Conservation (phyloP, 1,140 invertebrate genomes). For the Drosophila novamexicana region DNA sequence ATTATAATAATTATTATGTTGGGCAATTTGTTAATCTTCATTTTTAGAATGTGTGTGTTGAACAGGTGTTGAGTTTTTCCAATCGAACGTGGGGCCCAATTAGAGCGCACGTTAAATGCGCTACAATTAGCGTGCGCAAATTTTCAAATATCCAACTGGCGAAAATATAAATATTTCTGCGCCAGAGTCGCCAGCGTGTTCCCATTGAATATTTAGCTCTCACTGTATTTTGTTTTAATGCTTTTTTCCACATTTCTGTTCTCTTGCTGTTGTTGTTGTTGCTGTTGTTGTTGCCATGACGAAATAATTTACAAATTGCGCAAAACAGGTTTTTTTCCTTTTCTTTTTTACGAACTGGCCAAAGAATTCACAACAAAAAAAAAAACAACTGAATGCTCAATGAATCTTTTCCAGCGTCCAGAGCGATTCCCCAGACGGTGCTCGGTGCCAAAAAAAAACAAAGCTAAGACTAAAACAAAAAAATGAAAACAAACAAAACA, state of each 20-base stretch:
- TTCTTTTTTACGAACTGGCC: constrained; percentile 10
- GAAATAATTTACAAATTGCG: constrained; percentile 76
- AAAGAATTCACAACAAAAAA: constrained; percentile 20
- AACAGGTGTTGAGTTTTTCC: constrained; percentile 44
- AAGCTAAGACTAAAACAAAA: constrained; percentile 3
- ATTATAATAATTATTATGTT: not conserved
- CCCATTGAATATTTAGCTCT: not conserved
- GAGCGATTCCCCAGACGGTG: constrained; percentile 13
- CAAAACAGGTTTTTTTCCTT: constrained; percentile 57
- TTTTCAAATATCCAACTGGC: constrained; percentile 40
- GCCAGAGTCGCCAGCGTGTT: constrained; percentile 9
- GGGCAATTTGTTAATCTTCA: not conserved
- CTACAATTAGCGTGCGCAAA: constrained; percentile 39
- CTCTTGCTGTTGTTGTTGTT: not conserved
- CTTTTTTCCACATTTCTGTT: constrained; percentile 23
- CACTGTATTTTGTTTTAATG: constrained; percentile 39
- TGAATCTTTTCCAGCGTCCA: constrained; percentile 56
- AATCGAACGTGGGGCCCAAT: constrained; percentile 57
- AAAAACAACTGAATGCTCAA: constrained; percentile 55
- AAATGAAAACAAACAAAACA: constrained; percentile 25
- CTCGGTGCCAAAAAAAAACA: constrained; percentile 21
- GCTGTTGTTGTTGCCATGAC: constrained; percentile 43
- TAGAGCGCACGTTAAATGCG: constrained; percentile 63
- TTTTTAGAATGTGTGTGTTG: constrained; percentile 2
- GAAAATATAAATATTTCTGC: constrained; percentile 31